These are phyloP conservation scores for Neosilurus mollespiculum DNA, from an alignment of 2,797 vertebrate genomes.

Conservation along the genomic window DNA sequence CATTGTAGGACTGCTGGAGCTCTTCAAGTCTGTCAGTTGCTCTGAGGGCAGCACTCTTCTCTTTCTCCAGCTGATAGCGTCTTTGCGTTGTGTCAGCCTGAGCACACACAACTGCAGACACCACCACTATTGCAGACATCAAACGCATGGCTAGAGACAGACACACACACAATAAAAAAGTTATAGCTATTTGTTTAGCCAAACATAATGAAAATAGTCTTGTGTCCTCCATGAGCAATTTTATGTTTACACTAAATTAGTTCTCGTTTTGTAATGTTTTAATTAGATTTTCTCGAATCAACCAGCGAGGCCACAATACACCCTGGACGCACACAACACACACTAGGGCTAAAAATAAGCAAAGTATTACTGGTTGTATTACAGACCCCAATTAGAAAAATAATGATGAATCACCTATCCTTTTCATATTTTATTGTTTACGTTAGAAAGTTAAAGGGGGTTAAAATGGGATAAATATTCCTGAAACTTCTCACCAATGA, in stretches of 20 bases:
- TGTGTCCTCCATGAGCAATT: background rate
- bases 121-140: conserved; percentile 81
- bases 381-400: background rate
- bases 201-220: background rate
- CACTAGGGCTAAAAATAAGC: background rate
- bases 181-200: background rate
- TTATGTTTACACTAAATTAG: background rate
- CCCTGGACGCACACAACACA: background rate
- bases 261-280: background rate
- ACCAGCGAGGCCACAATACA: background rate
- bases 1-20: conserved; percentile 69
- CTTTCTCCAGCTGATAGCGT: conserved; percentile 74
- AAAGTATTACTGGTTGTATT: background rate
- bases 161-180: background rate
- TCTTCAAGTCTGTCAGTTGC: conserved; percentile 74
- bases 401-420: background rate
- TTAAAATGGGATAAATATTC: background rate
- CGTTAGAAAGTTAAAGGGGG: background rate
- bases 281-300: background rate
- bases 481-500: conserved; percentile 76
- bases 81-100: conserved; percentile 78
- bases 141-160: conserved; percentile 81
- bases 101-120: conserved; percentile 71
- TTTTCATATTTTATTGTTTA: background rate
- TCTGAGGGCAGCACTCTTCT: conserved; percentile 67